Evolutionary conservation across 2,797 vertebrate species (phyloP).

Genomic region (Poliocrania exsul): DNA sequence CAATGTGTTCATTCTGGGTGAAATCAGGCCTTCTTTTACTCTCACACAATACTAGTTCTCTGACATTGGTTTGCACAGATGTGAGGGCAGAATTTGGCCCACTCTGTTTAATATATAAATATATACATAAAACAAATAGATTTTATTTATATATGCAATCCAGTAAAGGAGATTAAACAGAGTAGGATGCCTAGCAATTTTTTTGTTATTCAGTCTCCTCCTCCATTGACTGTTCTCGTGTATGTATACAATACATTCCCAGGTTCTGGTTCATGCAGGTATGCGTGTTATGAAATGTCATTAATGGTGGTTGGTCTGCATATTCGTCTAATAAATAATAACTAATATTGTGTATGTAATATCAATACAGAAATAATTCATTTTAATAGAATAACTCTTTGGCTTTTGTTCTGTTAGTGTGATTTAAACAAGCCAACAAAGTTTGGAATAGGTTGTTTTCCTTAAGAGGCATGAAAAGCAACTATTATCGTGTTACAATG

Average conservation of each 20-base stretch:
- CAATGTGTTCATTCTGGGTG: not conserved
- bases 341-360: slow-evolving; percentile 71
- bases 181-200: slow-evolving; percentile 7
- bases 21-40: slow-evolving; percentile 6
- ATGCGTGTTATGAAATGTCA: slow-evolving; percentile 34
- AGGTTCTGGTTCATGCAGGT: slow-evolving; percentile 48
- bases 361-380: slow-evolving; percentile 63
- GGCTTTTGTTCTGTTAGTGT: slow-evolving; percentile 73
- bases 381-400: slow-evolving; percentile 68
- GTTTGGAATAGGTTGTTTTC: slow-evolving; percentile 75
- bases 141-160: slow-evolving; percentile 61
- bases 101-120: slow-evolving; percentile 54
- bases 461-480: slow-evolving; percentile 82
- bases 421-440: slow-evolving; percentile 73
- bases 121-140: slow-evolving; percentile 27
- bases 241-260: slow-evolving; percentile 32
- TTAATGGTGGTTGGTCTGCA: slow-evolving; percentile 58
- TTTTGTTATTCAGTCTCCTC: not conserved
- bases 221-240: not conserved
- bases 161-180: slow-evolving; percentile 35
- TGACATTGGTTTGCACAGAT: slow-evolving; percentile 35
- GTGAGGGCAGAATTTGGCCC: slow-evolving; percentile 26
- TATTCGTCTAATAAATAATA: slow-evolving; percentile 51
- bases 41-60: not conserved
- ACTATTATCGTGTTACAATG: slow-evolving; percentile 76